Base-by-base conservation (phyloP, 1,140 invertebrate genomes). In the Heliconius melpomene region DNA sequence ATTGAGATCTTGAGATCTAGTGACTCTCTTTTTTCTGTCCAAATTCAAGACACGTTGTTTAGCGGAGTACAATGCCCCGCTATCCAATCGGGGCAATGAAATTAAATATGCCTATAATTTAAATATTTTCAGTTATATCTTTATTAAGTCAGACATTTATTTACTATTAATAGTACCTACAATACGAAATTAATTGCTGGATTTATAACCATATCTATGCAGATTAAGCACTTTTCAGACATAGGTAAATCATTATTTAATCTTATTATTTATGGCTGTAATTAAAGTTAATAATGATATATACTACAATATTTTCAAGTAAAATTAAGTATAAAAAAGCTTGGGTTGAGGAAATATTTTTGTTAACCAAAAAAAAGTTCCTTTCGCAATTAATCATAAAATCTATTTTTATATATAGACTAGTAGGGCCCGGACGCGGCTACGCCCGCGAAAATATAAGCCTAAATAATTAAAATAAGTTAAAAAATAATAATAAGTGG, bases 161-260 rank as follows among this genome's bases (percentile, higher is more conserved):
- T 54, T 8, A 54, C 52, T 20, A 54, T 54, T 54, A 54, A 46
- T 46, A 46, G 13, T 32, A 32, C 29, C 29, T 18, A 54, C 52
- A 54, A 54, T 54, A 54, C 52, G 52, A 29, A 54, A 54, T 54
- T 46, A 54, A 54, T 54, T 54, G 52, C 52, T 54, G 52, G 52
- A 54, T 54, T 54, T 54, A 54, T n/a, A 32, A n/a, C 52, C 52
- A 18, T 54, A 54, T 54, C 18, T 54, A 54, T 46, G 13, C 13
- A n/a, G 52, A n/a, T 20, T 54, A 54, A 54, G 52, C 20, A 54
- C 20, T 54, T 54, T 20, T 7, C n/a, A 57, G 8, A 57, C 40
- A 46, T 23, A 57, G 8, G 2, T 57, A 57, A 23, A 57, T 23
- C 8, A 23, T n/a, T 23, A 57, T 23, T 23, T 57, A 23, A 57